phyloP scores from a whole-genome alignment of 2,888 invertebrate genomes.

The Rhopalosiphum nymphaeae region DNA sequence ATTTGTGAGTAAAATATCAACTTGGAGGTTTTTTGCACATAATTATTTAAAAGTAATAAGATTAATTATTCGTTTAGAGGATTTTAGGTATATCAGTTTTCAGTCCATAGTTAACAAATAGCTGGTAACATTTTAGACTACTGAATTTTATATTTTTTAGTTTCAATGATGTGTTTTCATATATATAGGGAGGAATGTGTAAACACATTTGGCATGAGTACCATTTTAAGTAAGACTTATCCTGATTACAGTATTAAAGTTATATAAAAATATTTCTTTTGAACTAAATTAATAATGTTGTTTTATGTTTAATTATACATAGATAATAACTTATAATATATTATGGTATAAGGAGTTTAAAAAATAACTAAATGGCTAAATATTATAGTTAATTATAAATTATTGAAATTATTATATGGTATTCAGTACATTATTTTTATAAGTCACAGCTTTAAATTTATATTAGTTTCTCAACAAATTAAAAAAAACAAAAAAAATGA shows the following conservation, averaged over 20 bases:
- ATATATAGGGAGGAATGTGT: not conserved
- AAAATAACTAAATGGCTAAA: not conserved
- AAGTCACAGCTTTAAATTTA: not conserved
- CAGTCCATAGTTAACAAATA: not conserved
- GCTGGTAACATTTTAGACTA: not conserved
- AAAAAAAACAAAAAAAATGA: not conserved
- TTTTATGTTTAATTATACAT: not conserved
- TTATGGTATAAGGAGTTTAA: not conserved
- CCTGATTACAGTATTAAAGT: not conserved
- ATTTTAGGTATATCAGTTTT: not conserved
- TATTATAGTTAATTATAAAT: not conserved
- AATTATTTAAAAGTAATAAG: not conserved
- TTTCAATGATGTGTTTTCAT: not conserved
- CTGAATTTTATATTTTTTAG: not conserved
- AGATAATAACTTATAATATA: not conserved
- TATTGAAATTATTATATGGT: not conserved
- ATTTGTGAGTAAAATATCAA: not conserved
- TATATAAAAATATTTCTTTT: not conserved
- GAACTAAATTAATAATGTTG: not conserved
- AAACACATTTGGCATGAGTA: not conserved
- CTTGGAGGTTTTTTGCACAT: not conserved
- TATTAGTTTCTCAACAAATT: not conserved
- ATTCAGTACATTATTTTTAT: not conserved
- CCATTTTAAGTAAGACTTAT: not conserved
- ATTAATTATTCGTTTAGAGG: not conserved